Evolutionary conservation across 2,113 vertebrate genomes (phyloP).

Genomic region (Brachyhypopomus occidentalis): DNA sequence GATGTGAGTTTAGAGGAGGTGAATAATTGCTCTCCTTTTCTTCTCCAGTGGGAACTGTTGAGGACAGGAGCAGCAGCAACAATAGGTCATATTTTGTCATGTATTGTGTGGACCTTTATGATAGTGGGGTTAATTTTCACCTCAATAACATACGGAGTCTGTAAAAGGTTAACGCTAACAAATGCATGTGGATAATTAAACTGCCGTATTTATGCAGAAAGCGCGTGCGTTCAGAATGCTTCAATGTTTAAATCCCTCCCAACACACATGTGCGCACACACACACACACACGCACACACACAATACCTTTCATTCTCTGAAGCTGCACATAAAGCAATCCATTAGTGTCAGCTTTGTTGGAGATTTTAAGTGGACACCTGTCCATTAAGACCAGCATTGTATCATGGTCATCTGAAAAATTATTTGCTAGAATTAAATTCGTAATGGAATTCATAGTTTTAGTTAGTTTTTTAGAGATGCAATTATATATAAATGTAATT

Average conservation of each 20-base stretch:
- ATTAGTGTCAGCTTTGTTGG: constrained; percentile 79
- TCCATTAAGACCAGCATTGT: constrained; percentile 76
- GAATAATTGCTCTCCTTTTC: constrained; percentile 11
- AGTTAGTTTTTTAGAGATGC: constrained; percentile 34
- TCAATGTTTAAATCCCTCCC: constrained; percentile 70
- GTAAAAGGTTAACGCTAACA: constrained; percentile 67
- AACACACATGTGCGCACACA: not conserved
- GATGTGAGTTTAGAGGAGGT: not conserved
- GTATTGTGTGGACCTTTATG: constrained; percentile 46
- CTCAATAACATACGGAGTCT: constrained; percentile 55
- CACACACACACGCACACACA: constrained; percentile 17
- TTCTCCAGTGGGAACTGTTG: constrained; percentile 28
- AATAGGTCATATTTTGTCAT: constrained; percentile 47
- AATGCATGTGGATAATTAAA: constrained; percentile 69
- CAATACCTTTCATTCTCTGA: constrained; percentile 77
- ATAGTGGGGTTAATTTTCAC: constrained; percentile 63
- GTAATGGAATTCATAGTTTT: constrained; percentile 77
- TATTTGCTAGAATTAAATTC: constrained; percentile 76
- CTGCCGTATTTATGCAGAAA: constrained; percentile 72
- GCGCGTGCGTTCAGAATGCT: constrained; percentile 67
- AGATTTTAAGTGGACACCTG: constrained; percentile 82
- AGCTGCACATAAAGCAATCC: constrained; percentile 80
- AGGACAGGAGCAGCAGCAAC: constrained; percentile 44
- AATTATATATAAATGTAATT: no score
- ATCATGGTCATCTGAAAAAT: constrained; percentile 72